A percentile compares a stretch with the other conserved stretches of the same genome.
phyloP scores from a whole-genome alignment of 1,140 invertebrate species.

The Chelonus insularis region DNA sequence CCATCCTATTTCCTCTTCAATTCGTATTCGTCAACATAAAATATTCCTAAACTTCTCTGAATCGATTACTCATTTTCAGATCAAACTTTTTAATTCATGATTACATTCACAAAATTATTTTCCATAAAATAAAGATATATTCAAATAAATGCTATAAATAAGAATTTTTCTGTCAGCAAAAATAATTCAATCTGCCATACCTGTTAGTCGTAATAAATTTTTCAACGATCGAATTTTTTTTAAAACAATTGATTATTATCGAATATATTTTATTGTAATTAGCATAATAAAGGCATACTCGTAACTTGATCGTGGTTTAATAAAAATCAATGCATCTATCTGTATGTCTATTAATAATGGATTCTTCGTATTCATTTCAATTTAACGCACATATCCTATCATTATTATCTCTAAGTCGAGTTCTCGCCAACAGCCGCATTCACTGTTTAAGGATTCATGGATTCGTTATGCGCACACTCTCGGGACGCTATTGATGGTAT shows the following conservation, averaged over 20 bases:
- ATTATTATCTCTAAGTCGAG: neutral
- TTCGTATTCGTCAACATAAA: no score
- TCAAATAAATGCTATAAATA: no score
- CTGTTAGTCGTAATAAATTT: no score
- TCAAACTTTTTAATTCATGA: no score
- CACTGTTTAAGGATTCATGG: slow-evolving; percentile 24
- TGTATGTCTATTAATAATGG: slow-evolving; percentile 23
- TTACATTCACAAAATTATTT: no score
- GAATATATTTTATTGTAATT: neutral
- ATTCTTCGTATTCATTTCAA: slow-evolving; percentile 5
- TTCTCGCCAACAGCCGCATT: neutral
- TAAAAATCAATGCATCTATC: slow-evolving; percentile 3
- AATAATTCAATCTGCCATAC: no score
- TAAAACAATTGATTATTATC: neutral
- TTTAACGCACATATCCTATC: slow-evolving; percentile 9
- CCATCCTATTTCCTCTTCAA: no score
- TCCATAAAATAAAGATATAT: no score
- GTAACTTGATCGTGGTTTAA: neutral
- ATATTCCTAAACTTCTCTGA: no score
- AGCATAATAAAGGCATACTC: slow-evolving; percentile 12
- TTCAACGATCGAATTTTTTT: no score
- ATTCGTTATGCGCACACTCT: slow-evolving; percentile 1
- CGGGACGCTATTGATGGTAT: slow-evolving; percentile 15
- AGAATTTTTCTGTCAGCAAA: no score
- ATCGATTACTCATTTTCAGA: no score